Evolutionary conservation across 2,797 vertebrate species (phyloP).

Genomic region (Channallabes apus): DNA sequence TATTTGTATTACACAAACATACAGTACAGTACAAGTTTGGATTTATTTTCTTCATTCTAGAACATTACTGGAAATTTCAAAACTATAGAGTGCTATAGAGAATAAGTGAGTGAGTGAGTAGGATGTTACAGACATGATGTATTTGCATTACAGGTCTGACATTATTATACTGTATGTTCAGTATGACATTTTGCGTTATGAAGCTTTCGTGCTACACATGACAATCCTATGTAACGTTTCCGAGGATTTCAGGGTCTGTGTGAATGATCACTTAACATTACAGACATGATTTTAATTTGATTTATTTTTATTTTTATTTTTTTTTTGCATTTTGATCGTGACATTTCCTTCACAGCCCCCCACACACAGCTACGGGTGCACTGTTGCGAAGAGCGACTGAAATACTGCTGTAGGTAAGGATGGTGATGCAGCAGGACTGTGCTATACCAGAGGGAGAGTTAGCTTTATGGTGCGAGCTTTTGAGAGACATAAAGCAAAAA

Average conservation of each 20-base stretch:
- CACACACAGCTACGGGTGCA: not conserved
- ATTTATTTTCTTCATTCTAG: no score
- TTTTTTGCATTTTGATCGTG: no score
- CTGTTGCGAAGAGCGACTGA: not conserved
- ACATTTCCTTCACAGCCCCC: not conserved
- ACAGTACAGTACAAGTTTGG: no score
- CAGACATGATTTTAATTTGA: not conserved
- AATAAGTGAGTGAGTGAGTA: not conserved
- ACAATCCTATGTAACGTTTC: not conserved
- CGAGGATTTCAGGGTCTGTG: rapidly evolving
- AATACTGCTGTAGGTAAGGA: not conserved
- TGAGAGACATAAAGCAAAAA: not conserved
- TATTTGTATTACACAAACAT: not conserved
- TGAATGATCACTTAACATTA: not conserved
- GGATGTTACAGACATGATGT: not conserved
- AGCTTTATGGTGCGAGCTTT: not conserved
- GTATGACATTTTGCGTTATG: not conserved
- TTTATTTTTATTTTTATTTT: no score
- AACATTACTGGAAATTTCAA: no score
- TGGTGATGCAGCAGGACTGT: not conserved
- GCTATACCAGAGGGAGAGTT: not conserved
- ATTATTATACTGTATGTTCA: no score
- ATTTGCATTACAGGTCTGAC: not conserved
- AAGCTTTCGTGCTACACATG: not conserved
- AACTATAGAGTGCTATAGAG: no score